phyloP scores from a whole-genome alignment of 2,797 vertebrate species.

The Rhinichthys osculus region DNA sequence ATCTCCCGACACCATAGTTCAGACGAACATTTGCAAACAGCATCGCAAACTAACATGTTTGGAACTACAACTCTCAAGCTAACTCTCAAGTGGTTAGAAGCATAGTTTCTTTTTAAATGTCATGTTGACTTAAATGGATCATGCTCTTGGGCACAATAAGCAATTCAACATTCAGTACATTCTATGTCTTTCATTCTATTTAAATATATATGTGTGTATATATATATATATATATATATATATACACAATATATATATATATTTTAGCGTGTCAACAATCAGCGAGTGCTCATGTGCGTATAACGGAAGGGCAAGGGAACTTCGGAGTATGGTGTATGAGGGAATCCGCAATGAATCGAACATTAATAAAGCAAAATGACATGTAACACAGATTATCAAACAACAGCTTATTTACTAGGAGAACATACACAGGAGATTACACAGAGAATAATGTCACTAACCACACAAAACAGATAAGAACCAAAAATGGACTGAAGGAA shows the following conservation, averaged over 20 bases:
- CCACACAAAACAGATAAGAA: neutral
- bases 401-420: too few species aligned
- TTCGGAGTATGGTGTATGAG: neutral
- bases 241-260: too few species aligned
- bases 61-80: neutral
- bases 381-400: neutral
- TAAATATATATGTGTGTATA: too few species aligned
- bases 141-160: neutral
- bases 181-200: too few species aligned
- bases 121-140: neutral
- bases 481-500: neutral
- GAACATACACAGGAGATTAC: too few species aligned
- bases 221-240: too few species aligned
- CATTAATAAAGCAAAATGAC: neutral
- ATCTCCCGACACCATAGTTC: neutral
- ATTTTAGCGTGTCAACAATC: too few species aligned
- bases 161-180: neutral
- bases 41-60: neutral
- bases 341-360: neutral
- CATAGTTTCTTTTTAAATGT: neutral
- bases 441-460: too few species aligned
- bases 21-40: neutral
- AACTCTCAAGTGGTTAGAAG: neutral
- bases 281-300: neutral
- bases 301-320: neutral